Evolutionary conservation across 2,888 invertebrate species (phyloP).

Genomic region (Scotopteryx bipunctaria): DNA sequence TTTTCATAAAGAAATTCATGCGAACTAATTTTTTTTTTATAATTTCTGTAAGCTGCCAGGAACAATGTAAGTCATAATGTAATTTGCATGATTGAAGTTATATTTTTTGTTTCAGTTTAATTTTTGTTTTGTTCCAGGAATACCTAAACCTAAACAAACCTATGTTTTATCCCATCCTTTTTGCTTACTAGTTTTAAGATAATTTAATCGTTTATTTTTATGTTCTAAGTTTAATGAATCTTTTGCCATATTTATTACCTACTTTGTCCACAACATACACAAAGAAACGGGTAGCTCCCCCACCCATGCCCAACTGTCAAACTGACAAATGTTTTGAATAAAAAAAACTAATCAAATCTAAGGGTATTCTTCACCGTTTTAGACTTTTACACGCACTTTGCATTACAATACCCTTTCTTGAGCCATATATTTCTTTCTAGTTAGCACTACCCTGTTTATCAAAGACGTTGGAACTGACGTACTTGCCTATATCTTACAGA

Average conservation of each 20-base stretch:
- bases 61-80: slow-evolving; percentile 59
- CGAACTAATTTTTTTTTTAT: background rate
- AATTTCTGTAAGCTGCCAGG: slow-evolving; percentile 56
- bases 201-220: slow-evolving; percentile 9
- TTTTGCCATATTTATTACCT: background rate
- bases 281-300: too few relatives aligned
- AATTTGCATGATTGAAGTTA: slow-evolving; percentile 32
- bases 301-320: too few relatives aligned
- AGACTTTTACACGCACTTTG: too few relatives aligned
- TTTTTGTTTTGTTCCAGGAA: slow-evolving; percentile 24
- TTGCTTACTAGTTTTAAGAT: slow-evolving; percentile 24
- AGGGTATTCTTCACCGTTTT: too few relatives aligned
- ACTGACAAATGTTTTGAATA: too few relatives aligned
- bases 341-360: too few relatives aligned
- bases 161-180: slow-evolving; percentile 25
- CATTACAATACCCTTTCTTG: too few relatives aligned
- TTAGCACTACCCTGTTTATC: too few relatives aligned
- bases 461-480: too few relatives aligned
- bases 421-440: too few relatives aligned
- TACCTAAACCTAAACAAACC: background rate
- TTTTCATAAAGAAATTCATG: slow-evolving; percentile 20
- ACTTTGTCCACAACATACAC: too few relatives aligned
- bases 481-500: slow-evolving; percentile 45
- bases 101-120: slow-evolving; percentile 25
- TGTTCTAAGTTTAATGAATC: slow-evolving; percentile 6